These are phyloP conservation scores for Sander vitreus DNA, from an alignment of 2,113 vertebrate genomes.

Conservation along the genomic window DNA sequence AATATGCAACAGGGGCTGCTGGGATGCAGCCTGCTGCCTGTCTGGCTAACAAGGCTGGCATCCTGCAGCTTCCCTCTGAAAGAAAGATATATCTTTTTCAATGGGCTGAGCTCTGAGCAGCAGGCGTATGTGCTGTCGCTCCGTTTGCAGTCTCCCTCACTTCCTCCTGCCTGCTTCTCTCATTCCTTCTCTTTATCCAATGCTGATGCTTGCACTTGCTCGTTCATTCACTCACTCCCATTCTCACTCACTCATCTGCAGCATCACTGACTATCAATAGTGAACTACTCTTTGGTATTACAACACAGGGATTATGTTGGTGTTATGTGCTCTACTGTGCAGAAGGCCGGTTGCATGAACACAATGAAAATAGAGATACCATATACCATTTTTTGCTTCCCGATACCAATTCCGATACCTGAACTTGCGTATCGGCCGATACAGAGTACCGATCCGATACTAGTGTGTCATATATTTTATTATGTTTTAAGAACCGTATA, in stretches of 20 bases:
- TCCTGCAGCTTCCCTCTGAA: slow-evolving; percentile 62
- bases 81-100: slow-evolving; percentile 54
- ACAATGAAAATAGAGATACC: too few species aligned
- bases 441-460: too few species aligned
- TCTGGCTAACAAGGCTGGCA: slow-evolving; percentile 66
- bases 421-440: too few species aligned
- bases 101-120: slow-evolving; percentile 60
- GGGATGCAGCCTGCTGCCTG: slow-evolving; percentile 62
- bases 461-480: too few species aligned
- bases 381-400: too few species aligned
- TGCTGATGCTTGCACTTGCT: slow-evolving; percentile 14
- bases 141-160: slow-evolving; percentile 32
- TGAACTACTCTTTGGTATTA: slow-evolving; percentile 10
- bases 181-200: slow-evolving; percentile 35
- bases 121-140: slow-evolving; percentile 47
- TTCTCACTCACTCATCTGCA: slow-evolving; percentile 18
- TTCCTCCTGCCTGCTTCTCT: slow-evolving; percentile 40
- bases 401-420: too few species aligned
- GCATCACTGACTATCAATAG: slow-evolving; percentile 12
- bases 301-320: slow-evolving; percentile 2
- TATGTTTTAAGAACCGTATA: too few species aligned
- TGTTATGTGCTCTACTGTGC: not conserved
- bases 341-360: not conserved
- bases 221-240: slow-evolving; percentile 32
- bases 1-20: slow-evolving; percentile 73